phyloP scores from a whole-genome alignment of 2,797 vertebrate species.

The Sciurus vulgaris region DNA sequence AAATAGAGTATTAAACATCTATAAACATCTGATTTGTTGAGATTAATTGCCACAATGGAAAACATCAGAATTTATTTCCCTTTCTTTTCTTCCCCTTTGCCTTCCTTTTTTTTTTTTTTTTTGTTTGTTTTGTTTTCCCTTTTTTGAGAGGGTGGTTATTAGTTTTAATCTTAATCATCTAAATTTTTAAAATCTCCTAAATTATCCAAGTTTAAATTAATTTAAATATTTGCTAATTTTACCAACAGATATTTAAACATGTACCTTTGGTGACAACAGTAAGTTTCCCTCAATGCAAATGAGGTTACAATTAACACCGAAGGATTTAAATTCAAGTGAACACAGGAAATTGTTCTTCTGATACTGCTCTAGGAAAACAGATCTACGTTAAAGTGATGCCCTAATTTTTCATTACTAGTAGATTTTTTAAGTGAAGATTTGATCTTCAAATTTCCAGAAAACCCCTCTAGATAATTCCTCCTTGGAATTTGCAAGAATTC shows the following conservation, averaged over 20 bases:
- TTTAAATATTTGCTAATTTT: constrained; percentile 53
- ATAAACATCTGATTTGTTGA: constrained; percentile 39
- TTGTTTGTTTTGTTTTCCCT: too few relatives aligned
- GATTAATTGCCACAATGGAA: constrained; percentile 36
- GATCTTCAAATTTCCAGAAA: neutral
- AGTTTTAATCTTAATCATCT: constrained; percentile 37
- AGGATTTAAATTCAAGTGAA: constrained; percentile 29
- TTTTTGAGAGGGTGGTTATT: neutral
- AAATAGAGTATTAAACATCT: neutral
- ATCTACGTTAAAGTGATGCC: neutral
- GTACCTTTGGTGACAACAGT: constrained; percentile 1
- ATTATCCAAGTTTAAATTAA: constrained; percentile 41
- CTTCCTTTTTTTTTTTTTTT: neutral
- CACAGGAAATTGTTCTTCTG: constrained; percentile 57
- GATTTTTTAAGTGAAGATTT: constrained; percentile 17
- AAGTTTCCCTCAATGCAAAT: neutral
- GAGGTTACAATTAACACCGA: neutral
- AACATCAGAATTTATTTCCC: neutral
- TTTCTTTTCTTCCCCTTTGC: neutral
- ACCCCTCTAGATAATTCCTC: neutral
- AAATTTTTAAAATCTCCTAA: constrained; percentile 51
- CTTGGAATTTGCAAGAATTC: constrained; percentile 20
- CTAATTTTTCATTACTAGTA: constrained; percentile 52
- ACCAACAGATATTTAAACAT: constrained; percentile 29
- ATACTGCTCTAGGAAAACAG: constrained; percentile 49